Base-by-base conservation (phyloP, 1,140 invertebrate genomes). In the Ceratina japonica region DNA sequence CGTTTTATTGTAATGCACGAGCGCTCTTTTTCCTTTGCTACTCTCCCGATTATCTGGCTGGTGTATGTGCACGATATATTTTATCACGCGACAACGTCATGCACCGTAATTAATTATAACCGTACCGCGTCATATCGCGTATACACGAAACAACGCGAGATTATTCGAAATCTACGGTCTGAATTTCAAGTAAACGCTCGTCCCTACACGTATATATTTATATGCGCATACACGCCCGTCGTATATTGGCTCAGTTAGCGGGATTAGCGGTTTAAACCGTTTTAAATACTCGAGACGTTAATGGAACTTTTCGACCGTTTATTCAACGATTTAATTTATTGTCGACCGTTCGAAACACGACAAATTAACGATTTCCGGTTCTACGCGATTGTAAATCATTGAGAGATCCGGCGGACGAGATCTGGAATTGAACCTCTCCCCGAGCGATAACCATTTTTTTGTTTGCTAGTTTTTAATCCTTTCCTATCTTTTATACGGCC, bases 401-500 rank as follows among this genome's bases (percentile, higher is more conserved):
- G 5, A 68, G 20, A 31, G 12, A 8, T 3, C 12, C 2, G 20
- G 0, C 10, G 13, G 3, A 71, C 2, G 37, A 0, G 37, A 44
- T 10, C 15, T 16, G 22, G 27, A 54, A 74, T 54, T 22, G 49
- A 64, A 22, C 61, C 79, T 54, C 54, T 37, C 31, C 82, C 79
- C 68, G 69, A 70, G 69, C 69, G 82, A 81, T 74, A 59, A 68
- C 51, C 58, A 65, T 61, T 75, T 75, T 75, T 52, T 52, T 20
- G 13, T 51, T 1, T 44, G 62, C 69, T 22, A 20, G 74, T 71
- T 69, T 52, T 71, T 37, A 44, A 44, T 44, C 37, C 31, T 16
- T 56, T 20, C 66, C 78, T 74, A 64, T 78, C 66, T 83, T 71
- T 80, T 69, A 76, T 76, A 59, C 20, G 71, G 24, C 44, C 68